Conservation (phyloP, 2,797 vertebrate species). For the Enteromius afrohamiltoni region DNA sequence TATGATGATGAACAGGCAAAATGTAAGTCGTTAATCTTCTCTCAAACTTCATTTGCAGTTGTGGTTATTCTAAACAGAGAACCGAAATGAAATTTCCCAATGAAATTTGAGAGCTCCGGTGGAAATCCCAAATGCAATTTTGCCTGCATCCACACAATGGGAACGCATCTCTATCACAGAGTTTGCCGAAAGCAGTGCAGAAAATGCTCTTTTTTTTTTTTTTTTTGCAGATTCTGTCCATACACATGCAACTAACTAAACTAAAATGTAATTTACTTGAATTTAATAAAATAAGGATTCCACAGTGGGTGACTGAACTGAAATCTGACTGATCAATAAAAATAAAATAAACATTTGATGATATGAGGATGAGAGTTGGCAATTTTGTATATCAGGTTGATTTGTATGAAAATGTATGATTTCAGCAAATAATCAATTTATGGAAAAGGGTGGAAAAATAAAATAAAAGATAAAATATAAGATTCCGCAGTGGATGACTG, state of each 20-base stretch:
- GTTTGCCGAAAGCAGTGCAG: background rate
- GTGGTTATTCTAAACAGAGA: background rate
- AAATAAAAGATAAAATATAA: background rate
- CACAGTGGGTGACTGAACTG: no score
- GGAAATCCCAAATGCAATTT: conserved; percentile 8
- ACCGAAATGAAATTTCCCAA: background rate
- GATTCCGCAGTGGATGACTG: background rate
- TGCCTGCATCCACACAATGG: background rate
- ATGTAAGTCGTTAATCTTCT: conserved; percentile 14
- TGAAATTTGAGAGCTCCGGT: conserved; percentile 5
- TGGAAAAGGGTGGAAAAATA: background rate
- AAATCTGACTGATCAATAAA: no score
- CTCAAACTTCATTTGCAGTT: conserved; percentile 15
- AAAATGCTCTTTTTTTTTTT: background rate
- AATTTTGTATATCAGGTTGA: background rate
- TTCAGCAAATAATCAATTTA: background rate
- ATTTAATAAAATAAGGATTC: no score
- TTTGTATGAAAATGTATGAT: no score
- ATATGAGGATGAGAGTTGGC: no score
- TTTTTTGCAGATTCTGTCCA: background rate
- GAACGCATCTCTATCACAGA: background rate
- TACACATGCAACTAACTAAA: background rate
- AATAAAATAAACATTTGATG: no score
- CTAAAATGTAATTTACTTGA: no score
- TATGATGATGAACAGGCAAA: background rate